phyloP scores from a whole-genome alignment of 2,888 invertebrate species.

The Leptinotarsa juncta region DNA sequence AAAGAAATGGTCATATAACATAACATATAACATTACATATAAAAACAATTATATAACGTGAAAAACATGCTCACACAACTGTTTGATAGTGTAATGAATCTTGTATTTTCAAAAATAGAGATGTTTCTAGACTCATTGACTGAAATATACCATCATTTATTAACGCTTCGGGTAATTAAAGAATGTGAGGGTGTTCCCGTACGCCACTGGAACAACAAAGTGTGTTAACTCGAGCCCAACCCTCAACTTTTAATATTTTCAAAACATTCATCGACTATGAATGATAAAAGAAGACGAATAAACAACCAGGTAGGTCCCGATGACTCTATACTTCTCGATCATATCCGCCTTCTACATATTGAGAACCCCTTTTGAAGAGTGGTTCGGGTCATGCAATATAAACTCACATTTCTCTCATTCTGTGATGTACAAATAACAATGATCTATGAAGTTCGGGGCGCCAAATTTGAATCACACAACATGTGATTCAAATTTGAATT shows the following conservation, averaged over 20 bases:
- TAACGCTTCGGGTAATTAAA: not conserved
- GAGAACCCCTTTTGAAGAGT: conserved; percentile 22
- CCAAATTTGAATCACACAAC: no score
- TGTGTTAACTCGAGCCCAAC: conserved; percentile 49
- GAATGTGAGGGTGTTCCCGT: conserved; percentile 16
- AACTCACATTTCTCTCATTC: conserved; percentile 19
- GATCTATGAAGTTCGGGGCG: no score
- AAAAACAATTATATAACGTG: no score
- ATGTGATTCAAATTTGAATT: no score
- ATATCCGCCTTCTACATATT: conserved; percentile 40
- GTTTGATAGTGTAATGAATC: no score
- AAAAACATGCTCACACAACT: no score
- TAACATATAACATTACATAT: no score
- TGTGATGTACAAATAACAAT: no score
- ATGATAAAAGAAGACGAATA: conserved; percentile 48
- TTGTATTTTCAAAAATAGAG: no score
- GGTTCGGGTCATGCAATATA: conserved; percentile 1
- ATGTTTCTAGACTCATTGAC: no score
- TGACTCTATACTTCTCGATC: conserved; percentile 47
- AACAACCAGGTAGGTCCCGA: conserved; percentile 49
- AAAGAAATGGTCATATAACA: no score
- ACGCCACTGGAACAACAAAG: conserved; percentile 34
- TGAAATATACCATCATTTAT: not conserved
- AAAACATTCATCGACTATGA: conserved; percentile 50
- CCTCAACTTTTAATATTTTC: conserved; percentile 51